A percentile compares a stretch with the other conserved stretches of the same genome.
These are phyloP conservation scores for Cyclophora punctaria DNA, from an alignment of 2,888 invertebrate genomes.

Conservation along the genomic window DNA sequence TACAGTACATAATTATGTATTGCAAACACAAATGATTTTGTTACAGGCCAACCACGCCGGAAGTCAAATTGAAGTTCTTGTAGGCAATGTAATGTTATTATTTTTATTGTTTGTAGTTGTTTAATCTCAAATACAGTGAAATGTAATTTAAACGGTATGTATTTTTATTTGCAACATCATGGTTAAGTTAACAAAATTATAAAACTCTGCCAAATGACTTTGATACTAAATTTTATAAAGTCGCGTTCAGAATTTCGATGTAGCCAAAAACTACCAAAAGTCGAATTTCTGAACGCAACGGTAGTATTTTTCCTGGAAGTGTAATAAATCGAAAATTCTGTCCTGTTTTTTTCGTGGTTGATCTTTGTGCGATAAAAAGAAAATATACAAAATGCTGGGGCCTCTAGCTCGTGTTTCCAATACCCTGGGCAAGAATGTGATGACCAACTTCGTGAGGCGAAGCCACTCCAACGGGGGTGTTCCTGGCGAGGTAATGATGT, in stretches of 20 bases:
- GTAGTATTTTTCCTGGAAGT: slow-evolving; percentile 31
- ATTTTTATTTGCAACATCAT: too few species aligned
- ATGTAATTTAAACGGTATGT: slow-evolving; percentile 1
- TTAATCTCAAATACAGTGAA: slow-evolving; percentile 12
- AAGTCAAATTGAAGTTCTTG: too few species aligned
- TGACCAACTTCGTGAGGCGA: slow-evolving; percentile 57
- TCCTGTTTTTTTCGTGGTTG: slow-evolving; percentile 21
- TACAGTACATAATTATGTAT: too few species aligned
- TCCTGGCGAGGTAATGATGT: slow-evolving; percentile 65
- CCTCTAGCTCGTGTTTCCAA: slow-evolving; percentile 56
- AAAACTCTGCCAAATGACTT: too few species aligned
- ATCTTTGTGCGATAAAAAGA: slow-evolving; percentile 5
- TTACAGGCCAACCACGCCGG: too few species aligned
- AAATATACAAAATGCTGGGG: slow-evolving; percentile 48
- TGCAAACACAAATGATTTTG: too few species aligned
- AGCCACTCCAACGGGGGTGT: slow-evolving; percentile 57
- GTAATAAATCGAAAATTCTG: slow-evolving; percentile 24
- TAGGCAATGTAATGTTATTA: slow-evolving; percentile 1
- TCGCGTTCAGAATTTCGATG: slow-evolving; percentile 30
- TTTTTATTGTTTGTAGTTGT: slow-evolving; percentile 11
- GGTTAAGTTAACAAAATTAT: too few species aligned
- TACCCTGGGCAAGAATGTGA: slow-evolving; percentile 58
- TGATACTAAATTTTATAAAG: slow-evolving; percentile 2
- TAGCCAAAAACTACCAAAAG: slow-evolving; percentile 23
- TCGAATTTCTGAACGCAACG: slow-evolving; percentile 32